Conservation (phyloP, 2,797 vertebrate species). For the Crocidura indochinensis region DNA sequence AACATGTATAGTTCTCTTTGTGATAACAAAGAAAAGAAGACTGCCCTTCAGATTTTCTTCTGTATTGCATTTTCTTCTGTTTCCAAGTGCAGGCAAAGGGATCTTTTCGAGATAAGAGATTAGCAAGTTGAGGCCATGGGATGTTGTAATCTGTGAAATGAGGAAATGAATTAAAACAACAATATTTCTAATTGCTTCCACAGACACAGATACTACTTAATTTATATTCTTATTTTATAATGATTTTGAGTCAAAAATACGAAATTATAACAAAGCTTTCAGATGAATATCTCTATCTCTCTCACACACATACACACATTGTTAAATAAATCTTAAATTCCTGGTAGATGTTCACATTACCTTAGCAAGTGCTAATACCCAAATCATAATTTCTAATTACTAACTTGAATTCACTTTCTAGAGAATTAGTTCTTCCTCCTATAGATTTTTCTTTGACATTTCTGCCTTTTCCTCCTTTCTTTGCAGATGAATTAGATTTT, state of each 20-base stretch:
- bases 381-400: constrained; percentile 12
- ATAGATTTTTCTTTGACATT: constrained; percentile 12
- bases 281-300: not conserved
- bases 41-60: not conserved
- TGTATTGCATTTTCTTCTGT: not conserved
- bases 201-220: not conserved
- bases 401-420: not conserved
- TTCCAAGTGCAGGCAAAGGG: constrained; percentile 36
- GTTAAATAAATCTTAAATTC: constrained; percentile 26
- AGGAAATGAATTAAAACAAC: constrained; percentile 42
- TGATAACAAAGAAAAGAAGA: constrained; percentile 59
- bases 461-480: constrained; percentile 43
- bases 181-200: constrained; percentile 30
- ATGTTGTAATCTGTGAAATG: not conserved
- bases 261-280: constrained; percentile 65
- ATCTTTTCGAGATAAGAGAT: constrained; percentile 65
- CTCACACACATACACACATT: not conserved
- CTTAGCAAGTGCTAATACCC: not conserved
- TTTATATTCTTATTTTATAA: constrained; percentile 42
- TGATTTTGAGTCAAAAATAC: constrained; percentile 4
- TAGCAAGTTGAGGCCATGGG: not conserved
- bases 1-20: not conserved
- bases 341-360: not conserved
- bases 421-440: not conserved
- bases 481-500: not conserved